Base-by-base conservation (phyloP, 1,140 invertebrate genomes). In the Bacillus rossius region DNA sequence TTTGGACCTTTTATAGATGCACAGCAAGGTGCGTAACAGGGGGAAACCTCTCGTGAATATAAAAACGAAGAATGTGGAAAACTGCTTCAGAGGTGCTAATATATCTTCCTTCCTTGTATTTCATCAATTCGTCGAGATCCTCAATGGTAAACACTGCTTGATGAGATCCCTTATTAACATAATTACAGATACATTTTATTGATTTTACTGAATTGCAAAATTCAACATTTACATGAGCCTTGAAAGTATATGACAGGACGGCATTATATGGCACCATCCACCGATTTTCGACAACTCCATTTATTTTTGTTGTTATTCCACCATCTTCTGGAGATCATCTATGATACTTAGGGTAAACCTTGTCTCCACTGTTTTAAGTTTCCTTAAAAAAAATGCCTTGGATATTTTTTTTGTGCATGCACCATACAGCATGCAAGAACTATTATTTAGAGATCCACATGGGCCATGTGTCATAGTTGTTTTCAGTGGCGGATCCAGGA, bases 191-290 rank as follows among this genome's bases (percentile, higher is more conserved):
- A 61, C 80, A 79, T 66, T 79, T 77, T 23, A 81, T 75, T 26
- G 69, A 71, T 65, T 77, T 79, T 38, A 81, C 71, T 13, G 75
- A 76, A 66, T 71, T 71, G 65, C 74, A 80, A 60, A 67, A 73
- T 67, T 80, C 75, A 16, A 79, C 73, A 61, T 80, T 80, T 25
- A 75, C 71, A 61, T 80, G 78, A 40, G 72, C 67, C 55, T 80
- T 70, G 59, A 72, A 81, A 51, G 65, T 77, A 65, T 73, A 72
- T 3, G 62, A 71, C 14, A 82, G 67, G 4, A 78, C 55, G 17
- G 75, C 73, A 60, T 71, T 77, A 71, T 81, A 81, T 51, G 77
- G 78, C 23, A 80, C 77, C 52, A 81, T 65, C 74, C 74, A 80
- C 42, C 67, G 51, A 62, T 80, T 81, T 62, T 78, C 73, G 38